phyloP scores from a whole-genome alignment of 1,140 invertebrate species.

The Physella acuta region DNA sequence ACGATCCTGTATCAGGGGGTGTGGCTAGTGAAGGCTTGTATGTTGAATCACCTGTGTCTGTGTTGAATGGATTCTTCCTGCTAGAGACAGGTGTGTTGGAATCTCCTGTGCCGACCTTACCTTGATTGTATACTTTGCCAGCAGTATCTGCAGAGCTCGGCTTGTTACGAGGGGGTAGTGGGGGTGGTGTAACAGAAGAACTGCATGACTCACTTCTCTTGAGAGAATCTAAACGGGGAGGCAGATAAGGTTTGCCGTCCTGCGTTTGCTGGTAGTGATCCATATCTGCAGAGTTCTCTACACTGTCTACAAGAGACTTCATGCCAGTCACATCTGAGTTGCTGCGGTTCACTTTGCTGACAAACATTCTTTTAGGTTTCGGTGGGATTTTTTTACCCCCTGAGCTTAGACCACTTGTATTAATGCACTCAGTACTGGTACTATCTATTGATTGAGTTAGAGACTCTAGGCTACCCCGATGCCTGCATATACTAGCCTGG shows the following conservation, averaged over 20 bases:
- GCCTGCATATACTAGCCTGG: slow-evolving; percentile 25
- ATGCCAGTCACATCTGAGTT: slow-evolving; percentile 37
- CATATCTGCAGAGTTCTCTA: background rate
- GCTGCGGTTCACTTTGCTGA: slow-evolving; percentile 26
- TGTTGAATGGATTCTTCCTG: no score
- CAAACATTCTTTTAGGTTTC: slow-evolving; percentile 39
- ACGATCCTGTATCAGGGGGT: no score
- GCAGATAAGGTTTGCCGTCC: slow-evolving; percentile 24
- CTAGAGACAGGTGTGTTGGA: no score
- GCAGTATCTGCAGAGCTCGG: no score
- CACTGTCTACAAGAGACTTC: slow-evolving; percentile 21
- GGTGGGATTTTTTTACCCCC: slow-evolving; percentile 35
- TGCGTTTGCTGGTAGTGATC: background rate
- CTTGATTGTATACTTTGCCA: no score
- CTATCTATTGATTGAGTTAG: slow-evolving; percentile 21
- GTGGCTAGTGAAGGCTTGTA: no score
- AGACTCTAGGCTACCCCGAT: slow-evolving; percentile 9
- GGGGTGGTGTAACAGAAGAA: slow-evolving; percentile 25
- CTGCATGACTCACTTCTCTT: slow-evolving; percentile 8
- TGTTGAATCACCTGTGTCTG: no score
- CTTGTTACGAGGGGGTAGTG: slow-evolving; percentile 33
- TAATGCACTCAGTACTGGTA: slow-evolving; percentile 31
- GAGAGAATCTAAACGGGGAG: slow-evolving; percentile 31
- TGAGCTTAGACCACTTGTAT: slow-evolving; percentile 9
- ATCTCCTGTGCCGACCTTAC: no score